Evolutionary conservation across 2,113 vertebrate genomes (phyloP), one percentile per base, ranked within the genome.

Genomic region (Vicugna pacos): DNA sequence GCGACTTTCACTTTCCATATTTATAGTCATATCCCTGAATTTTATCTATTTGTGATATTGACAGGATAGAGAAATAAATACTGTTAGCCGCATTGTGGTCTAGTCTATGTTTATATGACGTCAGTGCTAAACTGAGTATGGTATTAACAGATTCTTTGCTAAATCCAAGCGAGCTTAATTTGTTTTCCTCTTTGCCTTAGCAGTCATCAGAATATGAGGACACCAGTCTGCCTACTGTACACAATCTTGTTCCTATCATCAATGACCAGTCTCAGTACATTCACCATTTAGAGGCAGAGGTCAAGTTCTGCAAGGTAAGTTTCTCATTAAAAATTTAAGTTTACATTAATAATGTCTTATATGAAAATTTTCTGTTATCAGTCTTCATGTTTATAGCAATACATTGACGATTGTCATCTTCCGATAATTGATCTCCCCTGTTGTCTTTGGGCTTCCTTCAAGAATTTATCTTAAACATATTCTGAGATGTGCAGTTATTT

Each of bases 231-330:
- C 97, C 99, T 76, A 92, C 96, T 4, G n/a, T 98, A 96, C 98
- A 99, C 5, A 99, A 99, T 97, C 98, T 99, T 6, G 96, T 99
- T 95, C 99, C 99, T 91, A 98, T 99, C 92, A 98, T 99, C 97
- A 97, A 99, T 91, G 99, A 99, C 96, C 99, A 99, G 87, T 99
- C 99, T 50, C 99, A 99, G 70, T 99, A 99, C 95, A 99, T 99
- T 95, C 99, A 99, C 38, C 99, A 99, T 94, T 99, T 99, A 98
- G 99, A 99, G 97, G 99, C 99, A n/a, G 99, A 99, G 98, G 99
- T 99, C 94, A 99, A 99, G 84, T 99, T 99, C 98, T 99, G 98
- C 98, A 99, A 99, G 99, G 99, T 99, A 97, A 81, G 76, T 87
- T 73, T 79, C 70, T 82, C 60, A 32, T 69, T 77, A 75, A 62